Evolutionary conservation across 2,797 vertebrate genomes (phyloP).

Genomic region (Mormyrus proboscirostris): DNA sequence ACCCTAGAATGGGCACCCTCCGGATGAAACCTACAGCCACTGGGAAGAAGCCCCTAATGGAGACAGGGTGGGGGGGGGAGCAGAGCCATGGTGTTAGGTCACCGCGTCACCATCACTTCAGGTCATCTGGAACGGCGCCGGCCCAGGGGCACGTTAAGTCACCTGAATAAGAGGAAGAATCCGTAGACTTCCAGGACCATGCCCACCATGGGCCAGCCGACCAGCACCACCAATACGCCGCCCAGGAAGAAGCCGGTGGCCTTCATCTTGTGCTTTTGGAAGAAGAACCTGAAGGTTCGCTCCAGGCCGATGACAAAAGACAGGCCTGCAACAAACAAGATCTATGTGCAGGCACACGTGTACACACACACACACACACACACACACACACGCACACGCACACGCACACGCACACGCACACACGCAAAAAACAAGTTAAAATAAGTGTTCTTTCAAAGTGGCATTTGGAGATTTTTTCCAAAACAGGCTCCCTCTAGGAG

Average conservation of each 20-base stretch:
- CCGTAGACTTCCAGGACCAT: slow-evolving; percentile 93
- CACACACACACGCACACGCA: not conserved
- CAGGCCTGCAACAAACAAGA: slow-evolving; percentile 91
- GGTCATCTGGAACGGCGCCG: not conserved
- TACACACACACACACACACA: not conserved
- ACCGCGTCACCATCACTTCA: not conserved
- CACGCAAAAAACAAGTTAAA: not conserved
- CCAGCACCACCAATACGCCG: slow-evolving; percentile 87
- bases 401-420: not conserved
- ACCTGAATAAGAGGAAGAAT: slow-evolving; percentile 97
- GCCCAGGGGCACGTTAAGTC: slow-evolving; percentile 1
- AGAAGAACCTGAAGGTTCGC: slow-evolving; percentile 96
- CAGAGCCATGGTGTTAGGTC: not conserved
- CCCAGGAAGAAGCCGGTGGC: slow-evolving; percentile 92
- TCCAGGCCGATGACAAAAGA: slow-evolving; percentile 94
- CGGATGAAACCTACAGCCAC: slow-evolving; percentile 90
- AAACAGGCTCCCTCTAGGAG: not conserved
- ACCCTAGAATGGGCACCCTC: slow-evolving; percentile 89
- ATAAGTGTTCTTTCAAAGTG: not conserved
- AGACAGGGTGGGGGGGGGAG: not conserved
- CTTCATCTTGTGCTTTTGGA: slow-evolving; percentile 97
- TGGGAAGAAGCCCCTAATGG: slow-evolving; percentile 88
- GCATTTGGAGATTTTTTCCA: not conserved
- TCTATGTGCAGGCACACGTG: slow-evolving; percentile 53
- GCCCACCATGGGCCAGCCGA: slow-evolving; percentile 92